Evolutionary conservation across 1,140 invertebrate species (phyloP).

Genomic region (Eupristina koningsbergeri): DNA sequence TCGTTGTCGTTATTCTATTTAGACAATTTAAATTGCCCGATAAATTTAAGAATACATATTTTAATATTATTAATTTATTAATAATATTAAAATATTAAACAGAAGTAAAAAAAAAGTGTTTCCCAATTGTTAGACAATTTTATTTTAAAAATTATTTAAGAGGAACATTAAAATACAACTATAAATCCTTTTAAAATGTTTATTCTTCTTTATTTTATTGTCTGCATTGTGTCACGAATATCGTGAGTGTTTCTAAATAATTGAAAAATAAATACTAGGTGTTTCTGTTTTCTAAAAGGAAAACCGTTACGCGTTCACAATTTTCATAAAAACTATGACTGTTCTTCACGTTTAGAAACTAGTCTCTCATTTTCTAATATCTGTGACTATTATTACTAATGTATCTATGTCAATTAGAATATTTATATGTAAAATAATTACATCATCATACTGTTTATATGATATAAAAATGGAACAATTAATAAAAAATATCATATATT

Average conservation of each 20-base stretch:
- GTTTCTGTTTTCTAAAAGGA: not conserved
- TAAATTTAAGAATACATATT: no score
- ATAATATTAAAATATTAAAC: no score
- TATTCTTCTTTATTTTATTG: no score
- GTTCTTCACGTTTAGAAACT: no score
- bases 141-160: not conserved
- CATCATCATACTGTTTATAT: no score
- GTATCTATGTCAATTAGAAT: not conserved
- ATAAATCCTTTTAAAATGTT: not conserved
- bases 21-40: no score
- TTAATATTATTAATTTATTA: no score
- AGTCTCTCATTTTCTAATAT: not conserved
- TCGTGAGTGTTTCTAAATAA: not conserved
- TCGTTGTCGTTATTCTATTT: no score
- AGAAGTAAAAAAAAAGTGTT: no score
- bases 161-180: not conserved
- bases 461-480: no score
- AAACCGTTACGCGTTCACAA: not conserved
- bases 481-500: no score
- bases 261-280: not conserved
- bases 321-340: not conserved
- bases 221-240: not conserved
- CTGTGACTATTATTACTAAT: not conserved
- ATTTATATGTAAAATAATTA: no score
- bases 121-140: not conserved